Base-by-base conservation (phyloP, 2,797 vertebrate species). In the Pipistrellus nathusii region DNA sequence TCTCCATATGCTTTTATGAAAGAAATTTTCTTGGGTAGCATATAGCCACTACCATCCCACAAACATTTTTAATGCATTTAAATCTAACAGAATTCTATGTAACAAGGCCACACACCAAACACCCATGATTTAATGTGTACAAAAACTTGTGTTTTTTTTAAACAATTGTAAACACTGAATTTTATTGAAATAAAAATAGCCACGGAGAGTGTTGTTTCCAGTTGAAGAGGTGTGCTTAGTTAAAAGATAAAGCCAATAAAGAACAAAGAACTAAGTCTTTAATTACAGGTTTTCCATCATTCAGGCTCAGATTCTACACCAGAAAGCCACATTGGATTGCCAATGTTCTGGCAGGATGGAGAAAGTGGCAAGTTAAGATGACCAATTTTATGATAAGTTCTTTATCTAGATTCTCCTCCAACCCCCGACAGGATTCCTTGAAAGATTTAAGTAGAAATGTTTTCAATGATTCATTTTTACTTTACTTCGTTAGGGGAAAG, bases 401-500 rank as follows among this genome's bases (percentile, higher is more conserved):
- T 32, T 80, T 18, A 35, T n/a, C 53, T 53, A 23, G 78, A 88
- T 66, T 77, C 27, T 88, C 41, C 51, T 57, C 32, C 44, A 27
- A 86, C 44, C 51, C 38, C n/a, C 2, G 8, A 88, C 68, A 75
- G 17, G 21, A 15, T 53, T 46, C 38, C 25, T 85, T 84, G 32
- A 6, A 32, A 27, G 20, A 76, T 46, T 72, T 27, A 27, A 62
- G 57, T 6, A 62, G 64, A 78, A 78, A 35, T 27, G 20, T 35
- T 93, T 87, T 71, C 41, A 66, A 15, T 59, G 25, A 18, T 64
- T 94, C 32, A n/a, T 32, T 94, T 77, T 75, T 55, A 53, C 32
- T 44, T 57, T 71, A 38, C 27, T 94, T 78, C 59, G 38, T 83
- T 66, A 51, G 27, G 59, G 66, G 88, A 93, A 94, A 64, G n/a